Evolutionary conservation across 2,888 invertebrate genomes (phyloP), one percentile per base, ranked within the genome.

Genomic region (Anthophora plumipes): DNA sequence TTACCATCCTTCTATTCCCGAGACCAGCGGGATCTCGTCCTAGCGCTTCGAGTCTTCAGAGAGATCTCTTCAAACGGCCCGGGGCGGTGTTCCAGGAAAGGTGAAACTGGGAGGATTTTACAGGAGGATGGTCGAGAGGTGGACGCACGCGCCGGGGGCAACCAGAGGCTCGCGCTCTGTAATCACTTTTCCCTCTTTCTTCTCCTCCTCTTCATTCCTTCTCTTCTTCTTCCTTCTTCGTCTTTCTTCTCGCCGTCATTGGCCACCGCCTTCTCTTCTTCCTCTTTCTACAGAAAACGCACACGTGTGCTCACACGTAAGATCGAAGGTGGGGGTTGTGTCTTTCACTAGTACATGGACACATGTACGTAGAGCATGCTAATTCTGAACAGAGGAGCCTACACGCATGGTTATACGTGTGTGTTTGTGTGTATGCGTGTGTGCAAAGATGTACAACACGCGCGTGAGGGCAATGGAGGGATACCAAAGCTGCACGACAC

Each of bases 101-200:
- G 82, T 83, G 85, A 80, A 85, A 82, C 77, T 72, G 82, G 84
- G 84, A 82, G 84, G 82, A 83, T 82, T 81, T 84, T 64, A 87
- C 77, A 70, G 74, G 85, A 85, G 85, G 87, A 86, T 85, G 89
- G 81, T 86, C 78, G 88, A 78, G 69, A 80, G 85, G 89, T 87
- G 90, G 91, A 92, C 92, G 93, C 92, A 93, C 93, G 93, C 92
- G 93, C 93, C 92, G 92, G 93, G 92, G 93, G 92, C 92, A 92
- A 92, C 89, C 91, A 89, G 90, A 91, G 92, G 90, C 90, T 89
- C 91, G 91, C 89, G 91, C 92, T 92, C 93, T 92, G 92, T 93
- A 93, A 93, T 93, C 93, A 92, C 92, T 92, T 91, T 86, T 88
- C 88, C 77, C 83, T 80, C 80, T 70, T 79, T 69, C 74, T 72